Evolutionary conservation across 2,888 invertebrate species (phyloP).

Genomic region (Cosmia pyralina): DNA sequence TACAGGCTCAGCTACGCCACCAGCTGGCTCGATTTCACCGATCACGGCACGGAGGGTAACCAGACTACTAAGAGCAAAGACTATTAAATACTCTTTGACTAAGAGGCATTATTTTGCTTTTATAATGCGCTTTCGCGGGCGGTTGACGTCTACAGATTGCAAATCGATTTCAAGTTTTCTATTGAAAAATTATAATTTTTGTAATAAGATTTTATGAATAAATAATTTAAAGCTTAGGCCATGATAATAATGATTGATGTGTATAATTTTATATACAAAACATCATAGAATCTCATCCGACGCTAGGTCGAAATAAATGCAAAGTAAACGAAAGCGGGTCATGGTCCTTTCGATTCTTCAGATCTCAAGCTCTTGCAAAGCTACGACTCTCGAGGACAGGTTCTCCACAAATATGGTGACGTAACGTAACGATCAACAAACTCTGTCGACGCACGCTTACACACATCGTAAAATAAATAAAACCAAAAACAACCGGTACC

Average conservation of each 20-base stretch:
- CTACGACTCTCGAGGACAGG: constrained; percentile 77
- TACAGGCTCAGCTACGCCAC: too few relatives aligned
- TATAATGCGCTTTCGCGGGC: too few relatives aligned
- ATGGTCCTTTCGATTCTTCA: constrained; percentile 82
- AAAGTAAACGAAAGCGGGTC: constrained; percentile 79
- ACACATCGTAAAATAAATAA: constrained; percentile 71
- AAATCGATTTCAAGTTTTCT: constrained; percentile 11
- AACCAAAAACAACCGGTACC: constrained; percentile 50
- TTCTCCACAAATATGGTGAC: constrained; percentile 76
- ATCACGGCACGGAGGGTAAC: too few relatives aligned
- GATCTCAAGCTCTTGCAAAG: constrained; percentile 76
- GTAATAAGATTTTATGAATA: constrained; percentile 29
- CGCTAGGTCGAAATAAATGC: constrained; percentile 67
- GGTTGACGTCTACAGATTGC: too few relatives aligned
- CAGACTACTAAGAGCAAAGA: too few relatives aligned
- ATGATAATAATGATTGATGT: constrained; percentile 44
- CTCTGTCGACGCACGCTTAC: constrained; percentile 70
- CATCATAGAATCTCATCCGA: constrained; percentile 45
- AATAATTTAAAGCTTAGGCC: constrained; percentile 25
- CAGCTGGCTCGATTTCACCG: too few relatives aligned
- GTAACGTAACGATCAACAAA: constrained; percentile 76
- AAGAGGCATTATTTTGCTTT: neutral
- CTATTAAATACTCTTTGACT: too few relatives aligned
- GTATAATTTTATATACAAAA: constrained; percentile 40
- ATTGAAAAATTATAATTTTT: constrained; percentile 10